Conservation (phyloP, 1,140 invertebrate species). For the Epicauta chinensis region DNA sequence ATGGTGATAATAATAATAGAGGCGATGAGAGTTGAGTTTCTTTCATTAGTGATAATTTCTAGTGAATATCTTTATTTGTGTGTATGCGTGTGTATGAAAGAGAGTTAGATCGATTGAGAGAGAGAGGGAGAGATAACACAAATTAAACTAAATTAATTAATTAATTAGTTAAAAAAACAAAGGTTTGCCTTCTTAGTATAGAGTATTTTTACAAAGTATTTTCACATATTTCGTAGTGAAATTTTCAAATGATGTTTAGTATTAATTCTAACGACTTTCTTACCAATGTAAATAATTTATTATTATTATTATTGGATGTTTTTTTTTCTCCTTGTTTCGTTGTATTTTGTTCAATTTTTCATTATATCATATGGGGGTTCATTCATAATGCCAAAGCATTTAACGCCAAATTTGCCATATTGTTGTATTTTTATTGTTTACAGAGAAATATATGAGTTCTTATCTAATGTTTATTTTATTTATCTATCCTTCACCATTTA, state of each 20-base stretch:
- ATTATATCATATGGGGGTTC: constrained; percentile 25
- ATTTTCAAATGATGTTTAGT: constrained; percentile 27
- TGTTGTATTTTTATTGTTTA: constrained; percentile 41
- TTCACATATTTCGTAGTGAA: constrained; percentile 31
- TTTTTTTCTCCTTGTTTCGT: constrained; percentile 13
- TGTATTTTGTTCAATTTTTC: constrained; percentile 22
- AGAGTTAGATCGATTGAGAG: too few species aligned
- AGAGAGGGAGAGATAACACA: too few species aligned
- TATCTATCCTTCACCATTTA: too few species aligned
- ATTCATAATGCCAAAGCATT: constrained; percentile 43
- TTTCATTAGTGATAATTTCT: constrained; percentile 36
- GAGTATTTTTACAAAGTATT: constrained; percentile 43
- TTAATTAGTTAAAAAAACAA: constrained; percentile 27
- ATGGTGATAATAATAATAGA: constrained; percentile 7
- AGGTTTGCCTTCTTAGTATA: constrained; percentile 38
- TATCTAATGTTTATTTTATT: too few species aligned
- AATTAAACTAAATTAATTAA: too few species aligned
- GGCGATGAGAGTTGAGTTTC: constrained; percentile 33
- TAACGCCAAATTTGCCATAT: constrained; percentile 45
- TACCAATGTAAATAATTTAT: constrained; percentile 2
- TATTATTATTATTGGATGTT: neutral
- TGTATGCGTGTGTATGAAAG: neutral
- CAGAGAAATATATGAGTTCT: constrained; percentile 18
- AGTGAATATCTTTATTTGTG: neutral
- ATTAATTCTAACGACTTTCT: constrained; percentile 25